phyloP scores from a whole-genome alignment of 2,888 invertebrate genomes.

The Cryptocephalus moraei region DNA sequence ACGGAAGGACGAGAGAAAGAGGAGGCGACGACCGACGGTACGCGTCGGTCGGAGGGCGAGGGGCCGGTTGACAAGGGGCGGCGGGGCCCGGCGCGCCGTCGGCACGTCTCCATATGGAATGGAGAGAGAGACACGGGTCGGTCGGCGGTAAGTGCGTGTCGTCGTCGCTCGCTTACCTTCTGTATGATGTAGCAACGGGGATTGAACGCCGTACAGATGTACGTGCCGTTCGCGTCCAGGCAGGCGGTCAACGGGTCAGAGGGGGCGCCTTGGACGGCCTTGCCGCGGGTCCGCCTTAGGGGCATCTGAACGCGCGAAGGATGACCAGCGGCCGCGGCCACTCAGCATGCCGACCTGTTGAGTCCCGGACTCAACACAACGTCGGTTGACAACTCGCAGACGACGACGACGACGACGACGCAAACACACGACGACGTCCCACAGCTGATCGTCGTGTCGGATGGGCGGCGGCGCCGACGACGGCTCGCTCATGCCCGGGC shows the following conservation, averaged over 20 bases:
- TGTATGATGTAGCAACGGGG: constrained; percentile 55
- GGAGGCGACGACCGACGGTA: too few relatives aligned
- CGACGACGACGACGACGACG: constrained; percentile 12
- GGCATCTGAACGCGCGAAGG: constrained; percentile 35
- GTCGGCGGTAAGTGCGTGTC: too few relatives aligned
- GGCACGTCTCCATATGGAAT: constrained; percentile 1
- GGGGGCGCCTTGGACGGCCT: constrained; percentile 13
- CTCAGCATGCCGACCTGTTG: constrained; percentile 42
- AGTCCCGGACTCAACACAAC: constrained; percentile 30
- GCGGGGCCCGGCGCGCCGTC: neutral
- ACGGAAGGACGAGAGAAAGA: too few relatives aligned
- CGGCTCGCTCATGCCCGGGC: neutral
- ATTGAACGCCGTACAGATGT: constrained; percentile 52
- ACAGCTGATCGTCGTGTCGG: constrained; percentile 26
- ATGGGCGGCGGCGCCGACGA: constrained; percentile 22
- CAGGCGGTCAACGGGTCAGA: constrained; percentile 38
- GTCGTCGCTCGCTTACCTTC: constrained; percentile 49
- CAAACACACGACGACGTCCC: constrained; percentile 19
- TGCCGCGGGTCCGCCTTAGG: constrained; percentile 31
- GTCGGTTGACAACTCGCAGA: constrained; percentile 29
- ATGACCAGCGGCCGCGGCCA: constrained; percentile 25
- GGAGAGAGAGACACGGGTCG: too few relatives aligned
- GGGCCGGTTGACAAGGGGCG: neutral
- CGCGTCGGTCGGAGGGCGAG: neutral
- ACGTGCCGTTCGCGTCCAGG: constrained; percentile 46